Evolutionary conservation across 2,888 invertebrate genomes (phyloP), one percentile per base, ranked within the genome.

Genomic region (Drosophila dives): DNA sequence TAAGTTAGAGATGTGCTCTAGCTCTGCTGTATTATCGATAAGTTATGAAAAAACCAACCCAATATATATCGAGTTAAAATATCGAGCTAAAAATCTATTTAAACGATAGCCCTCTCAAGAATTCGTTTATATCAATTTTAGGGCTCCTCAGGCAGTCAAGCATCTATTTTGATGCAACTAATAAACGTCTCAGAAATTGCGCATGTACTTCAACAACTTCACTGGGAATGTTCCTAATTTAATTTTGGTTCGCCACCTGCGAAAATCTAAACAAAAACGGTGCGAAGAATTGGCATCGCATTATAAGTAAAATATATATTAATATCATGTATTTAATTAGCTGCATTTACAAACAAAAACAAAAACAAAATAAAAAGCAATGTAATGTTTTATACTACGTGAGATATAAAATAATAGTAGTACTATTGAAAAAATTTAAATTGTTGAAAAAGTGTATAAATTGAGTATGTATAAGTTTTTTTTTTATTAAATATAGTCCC

Each of bases 1-100:
- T 77, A 55, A 78, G 45, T 33, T 60, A 71, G 49, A 34, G 60
- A 64, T 64, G 63, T 36, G 59, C 7, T 5, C 15, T 23, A 58
- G 2, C 58, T 58, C 59, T 42, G 71, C 54, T 42, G 29, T 20
- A 15, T n/a, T 11, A 45, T 45, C 45, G 15, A n/a, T 29, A 40
- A 29, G 12, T 15, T 5, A 7, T 48, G 11, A 23, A 53, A 6
- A n/a, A 8, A 12, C 23, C 23, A 45, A 23, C 20, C 4, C 1
- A 15, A 15, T 15, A 23, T 45, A 4, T 23, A 45, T 45, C 45
- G 45, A 45, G 2, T 1, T 23, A 10, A 45, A 45, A 45, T 20
- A 45, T 45, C 23, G 15, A 45, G 23, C 7, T 45, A 45, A 45
- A 20, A 12, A 45, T 45, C 23, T 3, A 45, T 45, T 45, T 45